Conservation (phyloP, 2,113 vertebrate genomes). For the Murina feae region DNA sequence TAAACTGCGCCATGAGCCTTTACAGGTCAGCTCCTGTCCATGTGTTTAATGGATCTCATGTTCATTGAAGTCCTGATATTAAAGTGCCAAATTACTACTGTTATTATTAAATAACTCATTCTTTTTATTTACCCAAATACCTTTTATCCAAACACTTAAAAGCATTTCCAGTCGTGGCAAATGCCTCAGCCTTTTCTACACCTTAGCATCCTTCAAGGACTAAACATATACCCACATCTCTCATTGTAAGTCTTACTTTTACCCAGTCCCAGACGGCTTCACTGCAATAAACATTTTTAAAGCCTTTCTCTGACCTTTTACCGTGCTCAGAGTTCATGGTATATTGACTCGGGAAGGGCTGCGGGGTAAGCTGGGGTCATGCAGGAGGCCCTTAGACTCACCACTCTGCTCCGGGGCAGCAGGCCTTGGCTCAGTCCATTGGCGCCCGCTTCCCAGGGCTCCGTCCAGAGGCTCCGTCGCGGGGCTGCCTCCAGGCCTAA, state of each 20-base stretch:
- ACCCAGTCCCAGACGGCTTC: not conserved
- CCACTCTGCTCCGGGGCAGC: not conserved
- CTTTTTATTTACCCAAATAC: not conserved
- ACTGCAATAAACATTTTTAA: not conserved
- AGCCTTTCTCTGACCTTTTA: not conserved
- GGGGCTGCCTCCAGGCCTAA: not conserved
- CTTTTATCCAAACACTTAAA: conserved; percentile 41
- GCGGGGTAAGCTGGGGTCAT: not conserved
- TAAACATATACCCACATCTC: not conserved
- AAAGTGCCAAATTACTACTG: not conserved
- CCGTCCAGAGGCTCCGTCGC: not conserved
- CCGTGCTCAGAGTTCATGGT: not conserved
- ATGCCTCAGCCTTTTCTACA: not conserved
- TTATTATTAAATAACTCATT: not conserved
- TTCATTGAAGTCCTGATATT: conserved; percentile 24
- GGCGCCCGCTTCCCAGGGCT: too few species aligned
- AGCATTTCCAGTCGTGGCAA: not conserved
- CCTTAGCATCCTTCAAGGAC: not conserved
- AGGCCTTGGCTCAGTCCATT: not conserved
- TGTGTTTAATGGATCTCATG: not conserved
- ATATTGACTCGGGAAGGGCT: not conserved
- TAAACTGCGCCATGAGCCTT: conserved; percentile 35
- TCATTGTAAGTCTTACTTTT: not conserved
- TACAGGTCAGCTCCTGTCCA: not conserved
- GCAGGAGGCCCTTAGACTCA: not conserved